Evolutionary conservation across 2,113 vertebrate species (phyloP), one percentile per base, ranked within the genome.

Genomic region (Mugil cephalus): DNA sequence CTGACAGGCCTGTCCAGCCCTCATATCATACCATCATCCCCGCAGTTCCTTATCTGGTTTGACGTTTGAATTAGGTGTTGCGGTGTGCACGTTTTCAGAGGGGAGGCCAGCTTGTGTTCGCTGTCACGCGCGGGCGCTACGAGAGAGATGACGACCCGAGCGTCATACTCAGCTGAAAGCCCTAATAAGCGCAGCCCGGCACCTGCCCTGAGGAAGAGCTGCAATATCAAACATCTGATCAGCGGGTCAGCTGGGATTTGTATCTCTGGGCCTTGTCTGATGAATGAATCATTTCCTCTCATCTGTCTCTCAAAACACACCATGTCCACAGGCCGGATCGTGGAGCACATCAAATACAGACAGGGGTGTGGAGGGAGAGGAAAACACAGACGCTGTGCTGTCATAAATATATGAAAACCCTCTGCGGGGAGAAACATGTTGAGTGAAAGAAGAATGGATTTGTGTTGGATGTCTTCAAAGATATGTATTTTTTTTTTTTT

Each of bases 211-310:
- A 74, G 70, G 68, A 83, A 59, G 59, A 66, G 18, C 83, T 69
- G 74, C 86, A 78, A 72, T 87, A 89, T 89, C 82, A 82, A 62
- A 69, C 82, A 75, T 80, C 80, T 74, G 82, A 91, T 85, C 77
- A 76, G 74, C 68, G 45, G 78, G 88, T 88, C 82, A 74, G 74
- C 68, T 43, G 82, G 86, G 88, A 87, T 81, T 77, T 77, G 77
- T 51, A 79, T 68, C 79, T 45, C 10, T 43, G 67, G 50, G 52
- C 77, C 51, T 47, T 5, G 58, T 76, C 51, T 82, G 86, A 92
- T 88, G 80, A 85, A 87, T 81, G 77, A 89, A 87, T 89, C 60
- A 86, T 90, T 84, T 89, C 87, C 73, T 86, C 72, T 87, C 85
- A 68, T 87, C 72, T 77, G 78, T 77, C 80, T 77, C 73, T 83